Base-by-base conservation (phyloP, 2,888 invertebrate species). In the Capitulum mitella region DNA sequence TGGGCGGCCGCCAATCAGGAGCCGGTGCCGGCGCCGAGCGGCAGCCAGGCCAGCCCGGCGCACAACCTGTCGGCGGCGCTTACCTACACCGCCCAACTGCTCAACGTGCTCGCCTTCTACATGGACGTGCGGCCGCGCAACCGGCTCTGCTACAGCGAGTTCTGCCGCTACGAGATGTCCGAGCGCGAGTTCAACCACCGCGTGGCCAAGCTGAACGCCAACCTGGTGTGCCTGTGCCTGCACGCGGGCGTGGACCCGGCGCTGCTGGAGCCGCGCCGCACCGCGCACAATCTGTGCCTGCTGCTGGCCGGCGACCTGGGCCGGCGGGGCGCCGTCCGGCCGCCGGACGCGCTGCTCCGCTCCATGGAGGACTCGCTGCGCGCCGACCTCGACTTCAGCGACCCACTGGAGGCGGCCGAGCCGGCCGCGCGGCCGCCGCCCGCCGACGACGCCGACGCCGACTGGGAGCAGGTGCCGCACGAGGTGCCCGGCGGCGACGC, bases 71-170 rank as follows among this genome's bases (percentile, higher is more conserved):
- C 90, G 85, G 94, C 92, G 82, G 96, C 93, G 78, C 89, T 97
- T 74, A 92, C 92, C 70, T 93, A 95, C 85, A 91, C 93, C 64
- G 92, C 95, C 79, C 97, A 97, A 87, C 88, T 97, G 82, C 89
- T 93, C 76, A 90, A 92, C 84, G 88, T 95, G 82, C 87, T 95
- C 82, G 92, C 95, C 77, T 93, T 91, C 88, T 92, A 92, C 85
- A 88, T 96, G 81, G 93, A 95, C 87, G 89, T 92, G 78, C 89
- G 92, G 82, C 88, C 96, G 84, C 96, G 96, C 58, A 90, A 91
- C 78, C 83, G 83, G 79, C 83, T 85, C 58, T 84, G 83, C 77
- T 85, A 84, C 80, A 85, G 94, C 85, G 95, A 95, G 86, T 94
- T 94, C 87, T 91, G 92, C 85, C 89, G 89, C 82, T 90, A 90